phyloP scores from a whole-genome alignment of 1,140 invertebrate genomes.

The Cardiocondyla obscurior region DNA sequence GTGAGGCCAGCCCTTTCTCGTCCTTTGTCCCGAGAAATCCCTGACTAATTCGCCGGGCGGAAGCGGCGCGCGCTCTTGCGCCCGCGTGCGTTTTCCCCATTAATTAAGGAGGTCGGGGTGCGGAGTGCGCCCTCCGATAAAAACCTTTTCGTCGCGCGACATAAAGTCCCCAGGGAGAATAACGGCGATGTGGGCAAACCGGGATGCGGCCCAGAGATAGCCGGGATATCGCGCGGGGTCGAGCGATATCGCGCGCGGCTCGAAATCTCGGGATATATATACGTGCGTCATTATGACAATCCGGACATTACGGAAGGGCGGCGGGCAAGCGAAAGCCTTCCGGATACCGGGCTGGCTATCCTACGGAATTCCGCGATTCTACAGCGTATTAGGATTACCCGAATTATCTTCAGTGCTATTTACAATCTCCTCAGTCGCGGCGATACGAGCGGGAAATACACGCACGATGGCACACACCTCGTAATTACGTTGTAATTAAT shows the following conservation, averaged over 20 bases:
- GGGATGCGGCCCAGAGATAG: conserved; percentile 65
- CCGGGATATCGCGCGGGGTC: conserved; percentile 43
- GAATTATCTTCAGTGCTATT: conserved; percentile 28
- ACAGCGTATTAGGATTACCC: conserved; percentile 5
- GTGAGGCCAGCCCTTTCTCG: conserved; percentile 55
- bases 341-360: neutral
- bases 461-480: neutral
- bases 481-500: neutral
- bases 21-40: conserved; percentile 7
- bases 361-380: conserved; percentile 12
- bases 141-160: conserved; percentile 55
- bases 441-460: neutral
- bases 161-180: conserved; percentile 25
- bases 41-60: conserved; percentile 60
- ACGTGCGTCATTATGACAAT: conserved; percentile 57
- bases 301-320: neutral
- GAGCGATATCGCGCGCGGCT: conserved; percentile 43
- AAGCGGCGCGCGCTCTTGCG: conserved; percentile 35
- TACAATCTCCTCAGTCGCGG: neutral
- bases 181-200: conserved; percentile 52
- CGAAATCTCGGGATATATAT: conserved; percentile 57
- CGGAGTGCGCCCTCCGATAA: conserved; percentile 64
- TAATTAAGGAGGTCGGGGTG: conserved; percentile 64
- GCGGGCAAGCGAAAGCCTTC: neutral
- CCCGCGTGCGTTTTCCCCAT: conserved; percentile 62